phyloP scores from a whole-genome alignment of 1,140 invertebrate genomes.

The Drosophila bocki region DNA sequence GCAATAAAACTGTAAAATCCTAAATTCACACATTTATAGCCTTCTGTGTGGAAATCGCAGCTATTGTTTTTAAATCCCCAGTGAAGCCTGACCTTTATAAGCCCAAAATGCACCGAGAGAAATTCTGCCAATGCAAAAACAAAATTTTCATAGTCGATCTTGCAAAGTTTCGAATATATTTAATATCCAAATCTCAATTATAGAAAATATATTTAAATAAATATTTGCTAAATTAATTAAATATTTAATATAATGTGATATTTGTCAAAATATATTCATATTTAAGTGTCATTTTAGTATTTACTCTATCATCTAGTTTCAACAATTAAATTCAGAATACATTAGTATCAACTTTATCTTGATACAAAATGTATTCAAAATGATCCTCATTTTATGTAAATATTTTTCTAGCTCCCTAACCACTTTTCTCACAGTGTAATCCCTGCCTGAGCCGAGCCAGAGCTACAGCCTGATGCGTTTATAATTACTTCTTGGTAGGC shows the following conservation, averaged over 20 bases:
- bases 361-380: neutral
- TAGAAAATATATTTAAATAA: too few relatives aligned
- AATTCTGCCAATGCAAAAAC: neutral
- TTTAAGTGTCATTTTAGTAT: too few relatives aligned
- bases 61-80: slow-evolving; percentile 11
- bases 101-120: neutral
- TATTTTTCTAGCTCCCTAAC: too few relatives aligned
- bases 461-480: slow-evolving; percentile 73
- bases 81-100: slow-evolving; percentile 3
- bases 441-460: slow-evolving; percentile 52
- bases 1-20: slow-evolving; percentile 13
- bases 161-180: neutral
- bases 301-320: too few relatives aligned
- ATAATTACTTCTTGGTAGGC: slow-evolving; percentile 72
- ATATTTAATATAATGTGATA: too few relatives aligned
- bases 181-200: neutral
- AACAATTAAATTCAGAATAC: too few relatives aligned
- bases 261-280: too few relatives aligned
- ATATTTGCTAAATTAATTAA: too few relatives aligned
- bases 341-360: neutral
- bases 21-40: slow-evolving; percentile 11
- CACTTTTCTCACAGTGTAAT: slow-evolving; percentile 66
- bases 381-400: too few relatives aligned
- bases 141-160: neutral
- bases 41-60: neutral